Evolutionary conservation across 2,888 invertebrate genomes (phyloP), one percentile per base, ranked within the genome.

Genomic region (Orthosia gracilis): DNA sequence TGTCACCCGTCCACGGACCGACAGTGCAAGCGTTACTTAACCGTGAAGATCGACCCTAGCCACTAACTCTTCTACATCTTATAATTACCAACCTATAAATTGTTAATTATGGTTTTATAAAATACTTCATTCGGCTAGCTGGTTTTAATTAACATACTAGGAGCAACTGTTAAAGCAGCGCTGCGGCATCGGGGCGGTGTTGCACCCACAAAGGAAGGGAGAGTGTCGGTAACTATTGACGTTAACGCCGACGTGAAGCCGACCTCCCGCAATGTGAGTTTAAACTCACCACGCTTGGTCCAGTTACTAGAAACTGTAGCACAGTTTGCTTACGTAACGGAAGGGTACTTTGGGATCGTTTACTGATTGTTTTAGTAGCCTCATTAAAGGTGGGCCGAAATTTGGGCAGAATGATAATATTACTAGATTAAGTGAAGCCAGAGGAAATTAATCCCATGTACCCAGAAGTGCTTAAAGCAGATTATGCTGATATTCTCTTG

Each of bases 221-320:
- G 40, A 47, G 21, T 26, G 59, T 50, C 49, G 40, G 49, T 50
- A 57, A 63, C 69, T 63, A 62, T 71, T 70, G 57, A 47, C n/a
- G 31, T 61, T 45, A 13, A 50, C 49, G 45, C n/a, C 49, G 4
- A n/a, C 23, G 50, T 57, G 17, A 69, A 31, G 7, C 31, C 7
- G 31, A 31, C 31, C 26, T 31, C 26, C 26, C 4, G 1, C 40
- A 4, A 17, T 23, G 50, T 57, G 17, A 69, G 69, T 17, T 68
- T 49, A 21, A 26, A 26, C 26, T 13, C 1, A 15, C 26, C 50
- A 45, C 45, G n/a, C 21, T 40, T 15, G 40, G 3, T n/a, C 52
- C 21, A 54, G 40, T 64, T 52, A 52, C 15, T 52, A n/a, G 15
- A 15, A 15, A 31, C 50, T 50, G 23, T 45, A 47, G 23, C 47